Evolutionary conservation across 2,888 invertebrate genomes (phyloP).

Genomic region (Octonoba sinensis): DNA sequence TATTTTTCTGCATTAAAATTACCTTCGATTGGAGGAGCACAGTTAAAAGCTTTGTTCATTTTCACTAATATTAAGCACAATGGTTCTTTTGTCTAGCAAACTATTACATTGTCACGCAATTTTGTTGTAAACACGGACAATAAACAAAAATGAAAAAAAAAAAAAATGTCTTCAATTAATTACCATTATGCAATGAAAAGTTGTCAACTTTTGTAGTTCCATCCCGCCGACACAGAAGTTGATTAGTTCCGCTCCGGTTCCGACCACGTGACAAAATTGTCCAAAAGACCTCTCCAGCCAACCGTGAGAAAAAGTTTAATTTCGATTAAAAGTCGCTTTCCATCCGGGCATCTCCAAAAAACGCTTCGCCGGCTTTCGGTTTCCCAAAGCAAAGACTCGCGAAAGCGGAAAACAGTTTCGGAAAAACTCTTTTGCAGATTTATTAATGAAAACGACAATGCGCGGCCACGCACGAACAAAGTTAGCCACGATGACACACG

Average conservation of each 20-base stretch:
- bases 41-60: too few species aligned
- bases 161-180: neutral
- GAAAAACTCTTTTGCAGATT: too few species aligned
- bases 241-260: conserved; percentile 44
- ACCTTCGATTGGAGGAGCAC: too few species aligned
- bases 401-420: neutral
- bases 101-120: too few species aligned
- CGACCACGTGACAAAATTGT: conserved; percentile 35
- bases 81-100: too few species aligned
- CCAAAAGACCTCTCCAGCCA: conserved; percentile 11
- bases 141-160: neutral
- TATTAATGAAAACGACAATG: too few species aligned
- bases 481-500: too few species aligned
- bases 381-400: neutral
- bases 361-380: conserved; percentile 13
- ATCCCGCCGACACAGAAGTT: conserved; percentile 12
- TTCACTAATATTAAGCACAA: too few species aligned
- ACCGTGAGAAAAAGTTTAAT: conserved; percentile 30
- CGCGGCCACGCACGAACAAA: too few species aligned
- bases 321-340: conserved; percentile 41
- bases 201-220: conserved; percentile 6
- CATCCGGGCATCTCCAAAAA: conserved; percentile 27
- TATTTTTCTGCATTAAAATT: too few species aligned
- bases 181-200: conserved; percentile 8
- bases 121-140: neutral